Base-by-base conservation (phyloP, 1,140 invertebrate genomes). In the Saccostrea glomerata region DNA sequence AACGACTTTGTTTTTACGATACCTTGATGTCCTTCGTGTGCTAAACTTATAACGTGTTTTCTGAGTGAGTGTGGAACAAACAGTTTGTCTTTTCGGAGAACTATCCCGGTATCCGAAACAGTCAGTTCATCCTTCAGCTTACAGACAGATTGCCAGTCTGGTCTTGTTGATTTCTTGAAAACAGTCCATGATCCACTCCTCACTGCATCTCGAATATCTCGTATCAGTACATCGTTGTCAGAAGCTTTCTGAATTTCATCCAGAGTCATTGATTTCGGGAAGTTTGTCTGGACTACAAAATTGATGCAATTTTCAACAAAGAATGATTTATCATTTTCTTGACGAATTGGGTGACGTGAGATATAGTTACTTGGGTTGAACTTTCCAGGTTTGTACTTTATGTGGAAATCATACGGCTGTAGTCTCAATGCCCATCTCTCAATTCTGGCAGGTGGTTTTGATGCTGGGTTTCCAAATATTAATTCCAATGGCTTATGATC, bases 11-110 rank as follows among this genome's bases (percentile, higher is more conserved):
- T 95, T 83, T 88, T 84, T 23, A 89, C 88, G 2, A 93, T 92
- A 9, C 94, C 93, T 20, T 90, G 89, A 85, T 94, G 94, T 25
- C 91, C 92, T 89, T 94, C 93, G 89, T 94, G 94, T 11, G 92
- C 92, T 55, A 91, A n/a, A 1, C 30, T 36, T 36, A 36, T 36
- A 36, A 36, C 30, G 30, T 36, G 30, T 36, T 36, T 36, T 36
- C 30, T 85, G 36, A 63, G 89, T 23, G 20, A 86, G 12, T 86
- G 86, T 17, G 87, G 36, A 30, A 17, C 20, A 82, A 66, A 36
- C 30, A 87, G 88, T 56, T 86, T 89, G 11, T 89, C 84, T 20
- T 77, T 47, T 60, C 60, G 56, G 83, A 40, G 1, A 90, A 25
- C 40, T 82, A n/a, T 73, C 54, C 5, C 82, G n/a, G 11, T 60